These are phyloP conservation scores for Microcebus murinus DNA, from an alignment of 2,113 vertebrate genomes.

Conservation along the genomic window DNA sequence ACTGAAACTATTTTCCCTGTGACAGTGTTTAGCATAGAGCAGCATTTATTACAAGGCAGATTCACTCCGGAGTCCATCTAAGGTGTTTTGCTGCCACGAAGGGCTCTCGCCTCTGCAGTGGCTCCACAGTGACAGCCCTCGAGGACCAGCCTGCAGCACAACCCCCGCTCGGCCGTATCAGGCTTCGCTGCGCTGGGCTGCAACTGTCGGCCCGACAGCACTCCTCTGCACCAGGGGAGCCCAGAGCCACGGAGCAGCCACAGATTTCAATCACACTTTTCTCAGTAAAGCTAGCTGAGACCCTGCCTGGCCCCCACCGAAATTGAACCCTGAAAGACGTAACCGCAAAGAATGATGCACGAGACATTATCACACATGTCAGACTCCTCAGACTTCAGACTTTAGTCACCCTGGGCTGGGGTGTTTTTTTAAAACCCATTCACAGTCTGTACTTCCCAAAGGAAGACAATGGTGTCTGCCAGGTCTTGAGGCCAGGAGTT, in stretches of 20 bases:
- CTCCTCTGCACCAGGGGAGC: not conserved
- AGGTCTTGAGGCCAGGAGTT: too few species aligned
- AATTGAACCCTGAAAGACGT: not conserved
- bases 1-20: not conserved
- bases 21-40: not conserved
- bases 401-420: not conserved
- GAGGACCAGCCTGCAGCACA: not conserved
- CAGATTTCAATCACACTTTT: not conserved
- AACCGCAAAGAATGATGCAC: not conserved
- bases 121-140: fast-evolving
- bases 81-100: fast-evolving
- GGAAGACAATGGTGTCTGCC: not conserved
- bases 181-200: not conserved
- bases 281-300: not conserved
- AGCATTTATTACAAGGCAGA: not conserved
- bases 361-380: fast-evolving
- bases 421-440: not conserved
- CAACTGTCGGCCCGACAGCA: fast-evolving
- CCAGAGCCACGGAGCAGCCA: not conserved
- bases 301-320: not conserved
- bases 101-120: fast-evolving
- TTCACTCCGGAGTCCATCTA: fast-evolving
- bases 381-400: not conserved
- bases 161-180: fast-evolving
- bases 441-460: not conserved